A percentile compares a stretch with the other conserved stretches of the same genome.
These are phyloP conservation scores for Cheilosia vernalis DNA, from an alignment of 2,888 invertebrate genomes.

Conservation along the genomic window DNA sequence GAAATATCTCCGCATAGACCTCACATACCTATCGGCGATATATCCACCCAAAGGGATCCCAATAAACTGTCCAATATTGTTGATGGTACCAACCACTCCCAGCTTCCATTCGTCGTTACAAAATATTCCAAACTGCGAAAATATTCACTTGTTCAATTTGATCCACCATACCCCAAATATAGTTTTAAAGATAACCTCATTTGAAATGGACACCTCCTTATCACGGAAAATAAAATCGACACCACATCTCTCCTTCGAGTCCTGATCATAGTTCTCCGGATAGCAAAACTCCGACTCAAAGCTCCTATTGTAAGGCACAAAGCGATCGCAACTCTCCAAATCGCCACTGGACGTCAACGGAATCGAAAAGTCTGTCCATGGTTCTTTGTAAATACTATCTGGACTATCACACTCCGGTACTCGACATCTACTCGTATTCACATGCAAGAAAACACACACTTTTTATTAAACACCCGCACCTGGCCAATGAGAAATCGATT, in stretches of 20 bases:
- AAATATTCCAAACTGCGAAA: constrained; percentile 79
- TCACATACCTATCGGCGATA: constrained; percentile 87
- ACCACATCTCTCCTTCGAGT: constrained; percentile 83
- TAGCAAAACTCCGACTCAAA: constrained; percentile 80
- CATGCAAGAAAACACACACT: constrained; percentile 6
- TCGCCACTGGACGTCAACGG: constrained; percentile 82
- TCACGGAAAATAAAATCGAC: constrained; percentile 86
- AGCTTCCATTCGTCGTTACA: constrained; percentile 87
- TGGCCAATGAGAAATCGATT: constrained; percentile 43
- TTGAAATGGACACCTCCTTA: constrained; percentile 86
- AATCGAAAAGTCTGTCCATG: constrained; percentile 84
- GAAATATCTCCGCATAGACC: too few species aligned
- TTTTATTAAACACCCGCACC: background rate
- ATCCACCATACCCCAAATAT: background rate
- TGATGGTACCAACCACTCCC: constrained; percentile 89
- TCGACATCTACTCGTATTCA: constrained; percentile 79
- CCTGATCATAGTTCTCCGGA: constrained; percentile 81
- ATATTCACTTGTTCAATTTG: background rate
- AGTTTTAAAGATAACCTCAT: constrained; percentile 85
- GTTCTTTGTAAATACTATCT: constrained; percentile 79
- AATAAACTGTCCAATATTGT: constrained; percentile 89
- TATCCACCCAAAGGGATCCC: constrained; percentile 87
- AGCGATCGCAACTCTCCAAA: constrained; percentile 83
- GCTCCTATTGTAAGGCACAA: constrained; percentile 77
- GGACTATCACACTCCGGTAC: constrained; percentile 82